These are phyloP conservation scores for Micropoecilia bifurca DNA, from an alignment of 2,797 vertebrate species.

Conservation along the genomic window DNA sequence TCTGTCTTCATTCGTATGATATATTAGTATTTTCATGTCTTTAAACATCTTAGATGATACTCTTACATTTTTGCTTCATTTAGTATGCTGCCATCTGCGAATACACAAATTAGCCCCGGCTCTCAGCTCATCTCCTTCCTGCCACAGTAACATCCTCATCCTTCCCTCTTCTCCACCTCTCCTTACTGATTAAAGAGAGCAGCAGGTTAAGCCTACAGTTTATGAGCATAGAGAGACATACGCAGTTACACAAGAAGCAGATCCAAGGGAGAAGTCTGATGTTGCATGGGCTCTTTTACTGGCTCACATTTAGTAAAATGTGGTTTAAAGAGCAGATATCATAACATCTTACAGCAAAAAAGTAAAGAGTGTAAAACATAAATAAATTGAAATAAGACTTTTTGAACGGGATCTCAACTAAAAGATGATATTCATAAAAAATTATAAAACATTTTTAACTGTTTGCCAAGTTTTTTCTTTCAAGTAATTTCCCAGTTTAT, in stretches of 20 bases:
- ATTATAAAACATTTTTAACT: not conserved
- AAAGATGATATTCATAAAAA: not conserved
- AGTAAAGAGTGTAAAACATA: not conserved
- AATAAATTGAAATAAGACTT: not conserved
- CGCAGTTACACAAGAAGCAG: not conserved
- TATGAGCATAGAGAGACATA: not conserved
- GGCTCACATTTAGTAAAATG: not conserved
- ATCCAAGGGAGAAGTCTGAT: not conserved
- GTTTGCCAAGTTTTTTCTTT: too few relatives aligned
- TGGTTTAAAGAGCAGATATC: not conserved
- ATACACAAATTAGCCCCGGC: conserved; percentile 2
- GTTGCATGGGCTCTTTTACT: not conserved
- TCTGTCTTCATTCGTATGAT: not conserved
- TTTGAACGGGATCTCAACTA: not conserved
- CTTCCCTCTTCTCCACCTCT: conserved; percentile 4
- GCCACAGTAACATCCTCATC: not conserved
- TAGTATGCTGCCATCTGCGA: not conserved
- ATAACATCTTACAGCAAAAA: not conserved
- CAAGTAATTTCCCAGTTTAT: not conserved
- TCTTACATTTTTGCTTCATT: not conserved
- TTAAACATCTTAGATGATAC: not conserved
- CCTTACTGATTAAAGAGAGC: conserved; percentile 1
- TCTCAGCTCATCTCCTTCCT: not conserved
- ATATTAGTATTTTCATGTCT: not conserved
- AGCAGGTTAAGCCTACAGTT: not conserved